A percentile compares a stretch with the other conserved stretches of the same genome.
Conservation (phyloP, 1,140 invertebrate genomes). For the Daktulosphaira vitifoliae region DNA sequence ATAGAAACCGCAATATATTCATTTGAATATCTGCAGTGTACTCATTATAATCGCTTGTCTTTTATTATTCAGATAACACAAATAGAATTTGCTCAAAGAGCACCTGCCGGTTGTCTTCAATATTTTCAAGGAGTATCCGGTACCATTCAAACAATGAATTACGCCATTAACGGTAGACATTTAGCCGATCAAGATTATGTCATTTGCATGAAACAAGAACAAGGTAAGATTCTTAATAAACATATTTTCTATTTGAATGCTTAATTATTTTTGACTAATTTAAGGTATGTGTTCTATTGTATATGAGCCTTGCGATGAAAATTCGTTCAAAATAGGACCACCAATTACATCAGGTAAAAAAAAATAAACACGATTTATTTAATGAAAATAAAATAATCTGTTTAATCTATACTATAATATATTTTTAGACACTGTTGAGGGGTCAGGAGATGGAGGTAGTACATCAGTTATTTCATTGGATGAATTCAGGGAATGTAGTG, state of each 20-base stretch:
- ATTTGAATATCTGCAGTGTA: neutral
- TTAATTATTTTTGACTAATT: too few relatives aligned
- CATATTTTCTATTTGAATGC: too few relatives aligned
- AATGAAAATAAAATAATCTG: too few relatives aligned
- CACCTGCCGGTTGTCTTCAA: constrained; percentile 64
- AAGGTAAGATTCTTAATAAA: constrained; percentile 40
- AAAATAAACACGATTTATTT: too few relatives aligned
- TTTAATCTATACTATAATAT: neutral
- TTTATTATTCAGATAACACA: constrained; percentile 46
- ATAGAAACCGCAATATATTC: neutral
- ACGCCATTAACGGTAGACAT: constrained; percentile 66
- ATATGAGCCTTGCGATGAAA: constrained; percentile 62
- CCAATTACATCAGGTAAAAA: constrained; percentile 34
- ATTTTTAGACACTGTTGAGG: constrained; percentile 38
- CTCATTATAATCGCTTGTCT: neutral
- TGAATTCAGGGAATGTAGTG: constrained; percentile 49
- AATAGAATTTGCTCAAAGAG: constrained; percentile 60
- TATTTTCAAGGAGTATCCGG: constrained; percentile 54
- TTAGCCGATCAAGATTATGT: constrained; percentile 67
- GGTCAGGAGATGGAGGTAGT: constrained; percentile 41
- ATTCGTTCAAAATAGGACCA: constrained; percentile 66
- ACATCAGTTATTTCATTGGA: constrained; percentile 2
- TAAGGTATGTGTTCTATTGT: constrained; percentile 59
- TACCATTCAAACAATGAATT: constrained; percentile 65
- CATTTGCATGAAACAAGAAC: constrained; percentile 63